Evolutionary conservation across 2,113 vertebrate genomes (phyloP).

Genomic region (Cebus imitator): DNA sequence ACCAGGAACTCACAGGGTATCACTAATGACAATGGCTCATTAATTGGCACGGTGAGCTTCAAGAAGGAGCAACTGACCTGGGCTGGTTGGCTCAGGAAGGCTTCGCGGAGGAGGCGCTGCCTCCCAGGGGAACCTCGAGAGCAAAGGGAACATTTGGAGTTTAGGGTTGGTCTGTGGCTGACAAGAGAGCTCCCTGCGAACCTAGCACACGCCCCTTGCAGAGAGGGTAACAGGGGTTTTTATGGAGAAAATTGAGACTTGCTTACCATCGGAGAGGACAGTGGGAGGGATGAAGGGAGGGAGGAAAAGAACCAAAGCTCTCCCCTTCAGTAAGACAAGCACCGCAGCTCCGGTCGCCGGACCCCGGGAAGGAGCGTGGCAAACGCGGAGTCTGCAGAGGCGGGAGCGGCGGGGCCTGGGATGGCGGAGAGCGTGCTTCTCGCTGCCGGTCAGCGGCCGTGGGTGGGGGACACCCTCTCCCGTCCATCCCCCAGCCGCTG

Average conservation of each 20-base stretch:
- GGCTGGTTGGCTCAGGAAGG: background rate
- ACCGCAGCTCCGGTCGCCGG: background rate
- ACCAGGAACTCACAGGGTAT: background rate
- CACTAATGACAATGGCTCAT: background rate
- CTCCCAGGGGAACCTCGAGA: background rate
- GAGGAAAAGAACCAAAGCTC: background rate
- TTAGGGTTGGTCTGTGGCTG: background rate
- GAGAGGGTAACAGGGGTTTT: background rate
- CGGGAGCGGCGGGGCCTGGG: background rate
- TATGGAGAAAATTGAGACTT: background rate
- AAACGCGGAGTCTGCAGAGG: background rate
- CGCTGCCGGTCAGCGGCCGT: fast-evolving
- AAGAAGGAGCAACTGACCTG: background rate
- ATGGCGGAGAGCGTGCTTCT: background rate
- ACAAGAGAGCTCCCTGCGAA: background rate
- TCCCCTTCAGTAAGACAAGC: background rate
- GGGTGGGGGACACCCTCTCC: fast-evolving
- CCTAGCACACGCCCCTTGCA: background rate
- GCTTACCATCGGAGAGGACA: background rate
- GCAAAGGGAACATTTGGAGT: background rate
- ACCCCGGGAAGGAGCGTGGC: background rate
- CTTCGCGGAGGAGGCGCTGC: slow-evolving; percentile 16
- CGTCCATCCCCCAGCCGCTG: background rate
- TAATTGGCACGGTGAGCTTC: background rate
- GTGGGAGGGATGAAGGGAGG: background rate